These are phyloP conservation scores for Ianthella basta DNA, from an alignment of 37 sponge, comb jelly and placozoan genomes.

Conservation along the genomic window DNA sequence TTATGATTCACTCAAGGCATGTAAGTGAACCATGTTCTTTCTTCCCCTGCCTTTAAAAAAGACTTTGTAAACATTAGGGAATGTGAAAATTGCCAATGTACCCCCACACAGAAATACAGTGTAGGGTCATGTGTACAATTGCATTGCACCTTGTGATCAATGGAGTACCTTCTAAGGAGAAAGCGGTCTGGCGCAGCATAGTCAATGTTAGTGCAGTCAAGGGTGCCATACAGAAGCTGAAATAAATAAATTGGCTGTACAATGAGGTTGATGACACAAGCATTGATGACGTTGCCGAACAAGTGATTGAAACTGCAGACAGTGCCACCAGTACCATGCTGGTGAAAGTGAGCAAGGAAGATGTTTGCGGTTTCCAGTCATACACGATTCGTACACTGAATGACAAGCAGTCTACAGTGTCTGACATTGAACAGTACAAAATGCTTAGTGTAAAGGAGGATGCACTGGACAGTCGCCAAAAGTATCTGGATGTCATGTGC, in stretches of 20 bases:
- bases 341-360: too few species aligned
- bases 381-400: too few species aligned
- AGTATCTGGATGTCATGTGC: too few species aligned
- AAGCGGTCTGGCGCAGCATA: constrained; percentile 49
- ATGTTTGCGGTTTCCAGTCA: too few species aligned
- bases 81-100: background rate
- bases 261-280: constrained; percentile 29
- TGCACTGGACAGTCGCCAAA: too few species aligned
- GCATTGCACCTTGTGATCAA: constrained; percentile 48
- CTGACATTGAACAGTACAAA: too few species aligned
- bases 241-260: constrained; percentile 64
- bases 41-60: constrained; percentile 50
- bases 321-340: constrained; percentile 34
- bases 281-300: constrained; percentile 44
- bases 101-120: too few species aligned
- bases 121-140: too few species aligned
- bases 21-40: constrained; percentile 54
- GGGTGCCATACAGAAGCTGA: constrained; percentile 33
- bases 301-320: constrained; percentile 43
- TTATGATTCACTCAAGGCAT: constrained; percentile 51
- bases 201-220: constrained; percentile 38
- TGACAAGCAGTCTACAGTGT: too few species aligned
- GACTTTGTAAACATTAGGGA: constrained; percentile 49
- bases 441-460: too few species aligned
- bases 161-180: constrained; percentile 42